A percentile compares a stretch with the other conserved stretches of the same genome.
phyloP scores from a whole-genome alignment of 2,797 vertebrate genomes.

The Garrulus glandarius region DNA sequence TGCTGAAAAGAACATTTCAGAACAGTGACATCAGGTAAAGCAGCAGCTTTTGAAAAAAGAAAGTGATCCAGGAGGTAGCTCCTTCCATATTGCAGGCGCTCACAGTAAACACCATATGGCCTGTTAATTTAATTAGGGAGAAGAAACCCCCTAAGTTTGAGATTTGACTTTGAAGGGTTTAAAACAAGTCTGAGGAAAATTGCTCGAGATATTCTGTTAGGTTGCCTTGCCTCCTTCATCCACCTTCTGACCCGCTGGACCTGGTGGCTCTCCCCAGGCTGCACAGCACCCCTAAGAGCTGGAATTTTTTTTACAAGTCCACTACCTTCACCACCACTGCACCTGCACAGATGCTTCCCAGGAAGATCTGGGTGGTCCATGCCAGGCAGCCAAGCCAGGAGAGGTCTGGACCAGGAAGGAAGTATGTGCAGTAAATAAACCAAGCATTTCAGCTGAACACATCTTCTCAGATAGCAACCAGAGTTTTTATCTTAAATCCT shows the following conservation, averaged over 20 bases:
- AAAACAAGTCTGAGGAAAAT: slow-evolving; percentile 58
- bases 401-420: not conserved
- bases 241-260: not conserved
- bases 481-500: not conserved
- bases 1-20: slow-evolving; percentile 67
- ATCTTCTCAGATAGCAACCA: not conserved
- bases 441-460: not conserved
- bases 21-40: slow-evolving; percentile 67
- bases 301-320: not conserved
- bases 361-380: not conserved
- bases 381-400: not conserved
- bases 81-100: slow-evolving; percentile 46
- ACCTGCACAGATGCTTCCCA: not conserved
- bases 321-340: not conserved
- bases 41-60: slow-evolving; percentile 62
- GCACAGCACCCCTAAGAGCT: not conserved
- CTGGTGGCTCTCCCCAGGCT: not conserved
- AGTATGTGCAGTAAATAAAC: accelerated
- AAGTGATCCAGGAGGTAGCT: slow-evolving; percentile 63
- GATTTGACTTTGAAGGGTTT: slow-evolving; percentile 64
- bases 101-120: slow-evolving; percentile 76
- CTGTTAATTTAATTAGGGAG: slow-evolving; percentile 73
- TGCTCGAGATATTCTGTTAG: not conserved
- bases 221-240: not conserved
- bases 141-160: slow-evolving; percentile 67